Percentiles rank a stretch among this genome's conserved stretches.
Conservation (phyloP, 2,888 invertebrate species). For the Andrena bicolor region DNA sequence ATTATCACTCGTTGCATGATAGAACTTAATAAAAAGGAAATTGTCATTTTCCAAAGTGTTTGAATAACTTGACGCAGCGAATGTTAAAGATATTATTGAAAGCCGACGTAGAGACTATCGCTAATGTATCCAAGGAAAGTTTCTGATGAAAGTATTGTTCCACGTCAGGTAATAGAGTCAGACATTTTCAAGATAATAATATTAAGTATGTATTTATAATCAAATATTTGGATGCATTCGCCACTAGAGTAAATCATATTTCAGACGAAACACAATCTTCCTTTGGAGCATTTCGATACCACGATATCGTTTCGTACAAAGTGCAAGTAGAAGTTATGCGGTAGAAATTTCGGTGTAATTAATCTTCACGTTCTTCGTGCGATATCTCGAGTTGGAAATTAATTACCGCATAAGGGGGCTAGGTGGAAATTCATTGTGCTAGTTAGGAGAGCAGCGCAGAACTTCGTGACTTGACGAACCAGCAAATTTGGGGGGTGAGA, state of each 20-base stretch:
- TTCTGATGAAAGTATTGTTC: not conserved
- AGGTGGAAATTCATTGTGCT: not conserved
- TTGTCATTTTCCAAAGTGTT: no score
- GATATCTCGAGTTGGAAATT: not conserved
- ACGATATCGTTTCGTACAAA: not conserved
- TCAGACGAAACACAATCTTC: not conserved
- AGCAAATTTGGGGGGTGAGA: slow-evolving; percentile 14
- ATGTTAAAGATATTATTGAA: no score
- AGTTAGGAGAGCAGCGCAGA: slow-evolving; percentile 4
- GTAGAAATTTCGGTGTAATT: not conserved
- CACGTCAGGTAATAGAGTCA: not conserved
- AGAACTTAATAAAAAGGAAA: no score
- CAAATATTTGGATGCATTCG: not conserved
- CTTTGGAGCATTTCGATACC: not conserved
- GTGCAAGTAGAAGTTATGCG: not conserved
- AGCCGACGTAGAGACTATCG: not conserved
- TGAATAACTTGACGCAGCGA: no score
- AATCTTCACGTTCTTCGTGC: not conserved
- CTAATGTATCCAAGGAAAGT: not conserved
- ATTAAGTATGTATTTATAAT: not conserved
- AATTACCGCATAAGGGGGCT: not conserved
- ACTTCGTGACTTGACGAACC: not conserved
- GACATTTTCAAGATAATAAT: not conserved
- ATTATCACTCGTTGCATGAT: not conserved
- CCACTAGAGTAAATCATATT: not conserved